Evolutionary conservation across 2,888 invertebrate genomes (phyloP), one percentile per base, ranked within the genome.

Genomic region (Limnephilus lunatus): DNA sequence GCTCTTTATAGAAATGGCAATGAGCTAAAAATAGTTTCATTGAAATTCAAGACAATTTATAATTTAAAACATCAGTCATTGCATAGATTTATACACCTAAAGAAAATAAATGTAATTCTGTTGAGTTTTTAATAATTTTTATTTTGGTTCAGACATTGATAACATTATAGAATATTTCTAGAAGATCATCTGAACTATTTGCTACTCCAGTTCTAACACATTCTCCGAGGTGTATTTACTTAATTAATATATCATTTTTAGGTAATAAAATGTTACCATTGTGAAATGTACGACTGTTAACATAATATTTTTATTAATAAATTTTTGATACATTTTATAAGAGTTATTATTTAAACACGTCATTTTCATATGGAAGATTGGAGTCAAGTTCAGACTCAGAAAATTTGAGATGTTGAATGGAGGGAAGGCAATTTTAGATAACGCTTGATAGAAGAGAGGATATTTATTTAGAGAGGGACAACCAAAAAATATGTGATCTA

Each of bases 191-290:
- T 90, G 68, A 89, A 31, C 81, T 89, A 68, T 32, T 19, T 44
- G 53, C 48, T 86, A 44, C 91, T 91, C 87, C 91, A 48, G 86
- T 91, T 91, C 91, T n/a, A 88, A 88, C 86, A 91, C 91, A 91
- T 91, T 91, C 91, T 44, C 91, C 44, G 87, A 87, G 81, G 91
- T 82, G 82, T 86, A 86, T 31, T 39, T 81, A 80, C 68, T 35
- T 86, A 11, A 88, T 68, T 48, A 25, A 68, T 48, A 68, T 48
- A 48, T 48, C 44, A 44, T 44, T 48, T 48, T 48, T 48, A 48
- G 14, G 9, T 80, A 88, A 48, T n/a, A n/a, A n/a, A n/a, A n/a
- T 80, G 39, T 80, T 53, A 31, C 25, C 48, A 44, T 19, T 68
- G 88, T 88, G 53, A 88, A 31, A 88, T 86, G 80, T 88, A 80